Base-by-base conservation (phyloP, 2,113 vertebrate genomes). In the Brachirus orientalis region DNA sequence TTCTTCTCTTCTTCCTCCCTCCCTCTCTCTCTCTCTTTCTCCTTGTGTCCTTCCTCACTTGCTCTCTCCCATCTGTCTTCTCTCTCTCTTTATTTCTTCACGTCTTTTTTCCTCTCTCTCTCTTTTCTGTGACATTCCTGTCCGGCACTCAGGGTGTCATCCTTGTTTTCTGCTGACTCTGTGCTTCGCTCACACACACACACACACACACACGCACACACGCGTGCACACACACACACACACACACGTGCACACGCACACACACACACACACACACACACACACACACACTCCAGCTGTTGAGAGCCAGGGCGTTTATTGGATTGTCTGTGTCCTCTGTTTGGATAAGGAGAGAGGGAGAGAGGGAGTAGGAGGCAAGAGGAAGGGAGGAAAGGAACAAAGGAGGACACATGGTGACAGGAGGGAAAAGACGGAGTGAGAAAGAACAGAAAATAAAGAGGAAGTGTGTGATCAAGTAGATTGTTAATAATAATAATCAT, bases 321-420 rank as follows among this genome's bases (percentile, higher is more conserved):
- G 87, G 87, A 89, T 88, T 88, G 87, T 88, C 84, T 83, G 63
- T 87, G 89, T 88, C 89, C 89, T 90, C 87, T 89, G 81, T 90
- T 86, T 86, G 86, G 79, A 86, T 82, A 85, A 88, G 84, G 82
- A 88, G 85, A 80, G 65, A 72, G 63, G 63, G 40, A 41, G 55
- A 38, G 14, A 38, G 58, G n/a, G 17, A 14, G 8, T 8, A 13
- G n/a, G 19, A 17, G 12, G 14, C 22, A 28, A 35, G 12, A 33
- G 44, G 19, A 4, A 22, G 47, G 19, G 17, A 18, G 11, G 16
- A 35, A 40, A 19, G 36, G 11, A 19, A 52, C 12, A 56, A 64
- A 65, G 51, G 46, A 77, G 55, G 62, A 58, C 33, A 40, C 7
- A 18, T 43, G 67, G 52, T 48, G 43, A 46, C 2, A 1, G 18